These are phyloP conservation scores for Thalassarche chlororhynchos DNA, from an alignment of 2,113 vertebrate genomes.

Conservation along the genomic window DNA sequence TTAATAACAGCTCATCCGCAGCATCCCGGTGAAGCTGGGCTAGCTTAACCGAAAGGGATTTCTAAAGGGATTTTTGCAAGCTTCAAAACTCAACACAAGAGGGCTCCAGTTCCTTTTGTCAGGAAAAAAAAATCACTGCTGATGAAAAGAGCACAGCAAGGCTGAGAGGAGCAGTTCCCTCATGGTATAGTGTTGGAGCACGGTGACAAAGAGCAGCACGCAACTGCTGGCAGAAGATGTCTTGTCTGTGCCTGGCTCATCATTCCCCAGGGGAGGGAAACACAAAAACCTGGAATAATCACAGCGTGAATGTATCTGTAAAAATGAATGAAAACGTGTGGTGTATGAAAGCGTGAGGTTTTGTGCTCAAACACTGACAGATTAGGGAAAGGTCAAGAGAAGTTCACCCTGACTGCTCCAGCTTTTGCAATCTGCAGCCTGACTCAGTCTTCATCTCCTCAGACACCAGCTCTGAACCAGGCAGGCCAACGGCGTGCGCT, in stretches of 20 bases:
- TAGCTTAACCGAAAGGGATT: neutral
- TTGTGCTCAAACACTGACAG: neutral
- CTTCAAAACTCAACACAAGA: conserved; percentile 24
- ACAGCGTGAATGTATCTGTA: accelerated
- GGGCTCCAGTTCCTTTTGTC: conserved; percentile 54
- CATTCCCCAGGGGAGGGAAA: neutral
- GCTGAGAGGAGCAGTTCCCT: neutral
- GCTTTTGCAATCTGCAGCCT: neutral
- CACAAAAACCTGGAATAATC: neutral
- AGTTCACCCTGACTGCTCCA: neutral
- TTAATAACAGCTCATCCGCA: neutral
- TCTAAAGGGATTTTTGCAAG: neutral
- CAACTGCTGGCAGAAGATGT: neutral
- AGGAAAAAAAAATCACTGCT: neutral
- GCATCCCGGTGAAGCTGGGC: neutral
- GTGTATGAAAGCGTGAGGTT: neutral
- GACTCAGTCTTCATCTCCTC: neutral
- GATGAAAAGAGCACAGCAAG: neutral
- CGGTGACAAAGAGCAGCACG: neutral
- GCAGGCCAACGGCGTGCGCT: accelerated
- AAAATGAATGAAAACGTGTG: neutral
- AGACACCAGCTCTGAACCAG: accelerated
- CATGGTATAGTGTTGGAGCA: accelerated
- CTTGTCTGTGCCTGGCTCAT: neutral
- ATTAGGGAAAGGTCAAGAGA: neutral